These are phyloP conservation scores for Musca domestica DNA, from an alignment of 1,140 invertebrate species.

Conservation along the genomic window DNA sequence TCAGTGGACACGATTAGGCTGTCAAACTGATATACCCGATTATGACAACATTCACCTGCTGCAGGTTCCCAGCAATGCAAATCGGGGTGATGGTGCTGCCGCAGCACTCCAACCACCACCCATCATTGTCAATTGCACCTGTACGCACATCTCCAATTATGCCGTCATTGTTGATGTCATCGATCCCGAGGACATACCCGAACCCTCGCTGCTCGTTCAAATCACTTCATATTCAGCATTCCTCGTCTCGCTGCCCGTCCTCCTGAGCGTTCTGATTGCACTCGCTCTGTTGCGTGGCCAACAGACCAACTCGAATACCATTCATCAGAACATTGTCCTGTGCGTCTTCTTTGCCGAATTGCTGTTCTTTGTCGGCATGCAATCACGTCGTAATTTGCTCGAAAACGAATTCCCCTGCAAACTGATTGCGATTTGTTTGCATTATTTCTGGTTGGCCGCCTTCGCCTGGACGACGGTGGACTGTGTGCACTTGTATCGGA, in stretches of 20 bases:
- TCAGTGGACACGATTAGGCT: conserved; percentile 84
- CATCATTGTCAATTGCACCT: conserved; percentile 87
- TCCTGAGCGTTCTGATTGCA: conserved; percentile 72
- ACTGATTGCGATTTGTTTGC: conserved; percentile 79
- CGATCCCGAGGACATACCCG: conserved; percentile 84
- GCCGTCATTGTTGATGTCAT: conserved; percentile 88
- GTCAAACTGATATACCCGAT: conserved; percentile 74
- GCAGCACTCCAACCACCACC: conserved; percentile 45
- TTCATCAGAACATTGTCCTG: conserved; percentile 89
- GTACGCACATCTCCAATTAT: conserved; percentile 88
- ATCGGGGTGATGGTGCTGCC: no score
- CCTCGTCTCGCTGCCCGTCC: conserved; percentile 75
- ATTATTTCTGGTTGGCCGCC: conserved; percentile 87
- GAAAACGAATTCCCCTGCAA: conserved; percentile 77
- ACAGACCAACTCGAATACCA: conserved; percentile 90
- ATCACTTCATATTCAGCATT: conserved; percentile 87
- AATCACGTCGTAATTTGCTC: conserved; percentile 71
- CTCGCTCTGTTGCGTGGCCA: conserved; percentile 72
- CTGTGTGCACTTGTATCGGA: conserved; percentile 87
- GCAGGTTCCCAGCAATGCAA: no score
- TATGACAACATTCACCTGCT: conserved; percentile 55
- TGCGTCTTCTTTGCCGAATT: conserved; percentile 83
- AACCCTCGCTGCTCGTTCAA: conserved; percentile 79
- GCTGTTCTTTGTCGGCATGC: conserved; percentile 82
- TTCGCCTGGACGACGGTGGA: conserved; percentile 92